Evolutionary conservation across 2,797 vertebrate genomes (phyloP).

Genomic region (Neosilurus hyrtlii): DNA sequence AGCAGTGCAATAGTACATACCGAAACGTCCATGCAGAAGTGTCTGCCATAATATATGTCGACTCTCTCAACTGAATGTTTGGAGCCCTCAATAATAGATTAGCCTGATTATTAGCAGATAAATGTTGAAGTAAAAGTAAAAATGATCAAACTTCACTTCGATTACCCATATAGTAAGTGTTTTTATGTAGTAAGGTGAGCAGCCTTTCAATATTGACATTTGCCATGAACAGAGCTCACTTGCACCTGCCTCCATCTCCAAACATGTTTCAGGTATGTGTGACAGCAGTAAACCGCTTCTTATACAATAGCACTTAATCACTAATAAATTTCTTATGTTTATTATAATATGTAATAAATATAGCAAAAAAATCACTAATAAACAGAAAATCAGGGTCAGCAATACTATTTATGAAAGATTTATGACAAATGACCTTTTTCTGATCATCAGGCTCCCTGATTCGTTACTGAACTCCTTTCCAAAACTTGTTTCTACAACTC

Average conservation of each 20-base stretch:
- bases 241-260: conserved; percentile 40
- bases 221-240: conserved; percentile 52
- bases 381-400: background rate
- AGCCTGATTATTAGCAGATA: too few relatives aligned
- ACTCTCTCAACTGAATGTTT: background rate
- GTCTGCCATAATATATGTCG: background rate
- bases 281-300: background rate
- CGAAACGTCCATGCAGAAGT: background rate
- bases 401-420: background rate
- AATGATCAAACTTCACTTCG: too few relatives aligned
- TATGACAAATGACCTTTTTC: background rate
- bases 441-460: background rate
- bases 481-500: too few relatives aligned
- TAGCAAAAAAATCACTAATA: background rate
- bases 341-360: background rate
- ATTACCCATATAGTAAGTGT: conserved; percentile 39
- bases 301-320: background rate
- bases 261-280: conserved; percentile 31
- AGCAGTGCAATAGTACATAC: background rate
- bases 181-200: conserved; percentile 40
- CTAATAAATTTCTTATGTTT: background rate
- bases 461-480: too few relatives aligned
- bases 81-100: background rate
- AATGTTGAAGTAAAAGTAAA: too few relatives aligned
- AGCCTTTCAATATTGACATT: conserved; percentile 50